Conservation (phyloP, 2,888 invertebrate species). For the Tridacna crocea region DNA sequence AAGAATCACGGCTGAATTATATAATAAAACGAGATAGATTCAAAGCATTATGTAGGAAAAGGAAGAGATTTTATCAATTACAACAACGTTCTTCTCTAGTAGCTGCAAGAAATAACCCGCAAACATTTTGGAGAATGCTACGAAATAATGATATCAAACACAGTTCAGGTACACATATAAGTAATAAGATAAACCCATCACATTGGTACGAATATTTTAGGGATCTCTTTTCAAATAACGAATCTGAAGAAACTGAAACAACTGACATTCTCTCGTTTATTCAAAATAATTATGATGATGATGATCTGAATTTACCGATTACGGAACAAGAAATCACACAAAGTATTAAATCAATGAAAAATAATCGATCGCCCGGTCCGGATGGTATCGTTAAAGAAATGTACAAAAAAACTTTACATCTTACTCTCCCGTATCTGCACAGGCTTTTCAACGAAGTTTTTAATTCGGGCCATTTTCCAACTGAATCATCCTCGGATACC, state of each 20-base stretch:
- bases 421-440: conserved; percentile 17
- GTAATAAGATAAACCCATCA: not conserved
- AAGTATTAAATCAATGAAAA: conserved; percentile 20
- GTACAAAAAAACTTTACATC: conserved; percentile 15
- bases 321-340: conserved; percentile 16
- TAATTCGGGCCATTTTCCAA: conserved; percentile 12
- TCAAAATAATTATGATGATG: not conserved
- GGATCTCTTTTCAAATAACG: not conserved
- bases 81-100: not conserved
- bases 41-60: conserved; percentile 10
- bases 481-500: too few species aligned
- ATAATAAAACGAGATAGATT: not conserved
- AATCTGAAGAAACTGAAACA: not conserved
- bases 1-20: not conserved
- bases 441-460: conserved; percentile 36
- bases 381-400: conserved; percentile 36
- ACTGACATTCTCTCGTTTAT: not conserved
- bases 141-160: not conserved
- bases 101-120: not conserved
- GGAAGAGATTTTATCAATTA: not conserved
- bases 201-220: not conserved
- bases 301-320: conserved; percentile 5
- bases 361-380: conserved; percentile 27
- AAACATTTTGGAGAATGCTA: not conserved
- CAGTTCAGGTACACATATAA: not conserved